Percentiles rank a stretch among this genome's conserved stretches.
These are phyloP conservation scores for Drosophila lacertosa DNA, from an alignment of 1,140 invertebrate species.

Conservation along the genomic window DNA sequence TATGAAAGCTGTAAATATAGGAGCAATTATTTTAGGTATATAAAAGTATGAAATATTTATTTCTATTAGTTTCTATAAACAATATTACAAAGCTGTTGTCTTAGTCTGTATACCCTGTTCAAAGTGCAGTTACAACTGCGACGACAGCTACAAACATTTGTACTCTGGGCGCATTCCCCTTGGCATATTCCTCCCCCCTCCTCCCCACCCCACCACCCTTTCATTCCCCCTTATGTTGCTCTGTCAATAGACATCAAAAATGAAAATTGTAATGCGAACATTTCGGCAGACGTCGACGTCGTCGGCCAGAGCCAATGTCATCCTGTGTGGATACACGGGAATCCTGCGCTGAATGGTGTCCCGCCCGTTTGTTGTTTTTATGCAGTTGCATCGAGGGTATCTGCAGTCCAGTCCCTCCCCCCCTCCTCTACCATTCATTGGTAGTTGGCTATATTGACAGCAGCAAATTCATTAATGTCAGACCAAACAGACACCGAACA, in stretches of 20 bases:
- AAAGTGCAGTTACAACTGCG: slow-evolving; percentile 24
- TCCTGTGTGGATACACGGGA: slow-evolving; percentile 62
- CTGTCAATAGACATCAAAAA: slow-evolving; percentile 82
- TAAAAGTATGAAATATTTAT: not conserved
- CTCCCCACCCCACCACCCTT: not conserved
- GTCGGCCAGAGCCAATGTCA: slow-evolving; percentile 45
- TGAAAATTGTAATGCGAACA: slow-evolving; percentile 81
- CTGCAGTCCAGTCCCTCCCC: not conserved
- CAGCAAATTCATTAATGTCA: slow-evolving; percentile 82
- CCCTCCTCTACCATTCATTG: slow-evolving; percentile 7
- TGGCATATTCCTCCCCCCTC: not conserved
- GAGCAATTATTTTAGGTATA: too few relatives aligned
- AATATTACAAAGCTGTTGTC: slow-evolving; percentile 9
- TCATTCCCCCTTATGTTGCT: slow-evolving; percentile 27
- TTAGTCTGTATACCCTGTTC: slow-evolving; percentile 5
- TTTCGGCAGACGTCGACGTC: slow-evolving; percentile 70
- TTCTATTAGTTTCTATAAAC: too few relatives aligned
- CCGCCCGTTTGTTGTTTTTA: slow-evolving; percentile 76
- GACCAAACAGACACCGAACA: slow-evolving; percentile 35
- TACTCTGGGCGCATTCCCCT: slow-evolving; percentile 21
- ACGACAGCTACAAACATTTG: slow-evolving; percentile 54
- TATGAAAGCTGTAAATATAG: too few relatives aligned
- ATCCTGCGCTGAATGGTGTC: slow-evolving; percentile 4
- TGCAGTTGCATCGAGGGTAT: slow-evolving; percentile 14
- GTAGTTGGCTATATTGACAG: slow-evolving; percentile 74